Base-by-base conservation (phyloP, 1,140 invertebrate species). In the Octopus sinensis region DNA sequence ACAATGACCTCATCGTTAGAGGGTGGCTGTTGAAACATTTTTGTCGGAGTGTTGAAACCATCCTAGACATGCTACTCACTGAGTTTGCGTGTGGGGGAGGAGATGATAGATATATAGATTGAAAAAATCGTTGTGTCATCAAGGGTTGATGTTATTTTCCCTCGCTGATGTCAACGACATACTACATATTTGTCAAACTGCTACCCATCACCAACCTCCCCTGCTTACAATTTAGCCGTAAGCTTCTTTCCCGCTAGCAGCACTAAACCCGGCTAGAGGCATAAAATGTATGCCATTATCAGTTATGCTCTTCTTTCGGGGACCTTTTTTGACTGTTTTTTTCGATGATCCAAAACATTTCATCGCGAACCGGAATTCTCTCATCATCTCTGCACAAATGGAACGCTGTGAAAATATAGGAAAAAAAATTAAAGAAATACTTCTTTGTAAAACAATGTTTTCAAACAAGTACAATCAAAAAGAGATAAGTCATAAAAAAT, bases 331-430 rank as follows among this genome's bases (percentile, higher is more conserved):
- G 7, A 81, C 82, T 4, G 86, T 81, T 82, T 89, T 90, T 81
- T 88, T 88, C 6, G 89, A 87, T 9, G 95, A 94, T 23, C 95
- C 96, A 84, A 95, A 94, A 89, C 97, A 98, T 75, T 95, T 93
- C 84, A 98, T 93, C 3, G 97, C 97, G 89, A 98, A 97, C 52
- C 96, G 92, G 80, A 98, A 92, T 91, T 99, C 97, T 91, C 97
- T 95, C 4, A 94, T 95, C 95, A 98, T 98, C 92, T 98, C 96
- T 6, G 96, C 95, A 90, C 97, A 98, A 68, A 98, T 90, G 6
- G 96, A 96, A 93, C 97, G 96, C 88, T 95, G 93, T 7, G 92
- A 85, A 78, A 82, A 52, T 13, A 77, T 13, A 73, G 30, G 13
- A 73, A 17, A 10, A 73, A 43, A 43, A 43, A 43, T 43, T 43